These are phyloP conservation scores for Sebastes dallii DNA, from an alignment of 2,797 vertebrate species.

Conservation along the genomic window DNA sequence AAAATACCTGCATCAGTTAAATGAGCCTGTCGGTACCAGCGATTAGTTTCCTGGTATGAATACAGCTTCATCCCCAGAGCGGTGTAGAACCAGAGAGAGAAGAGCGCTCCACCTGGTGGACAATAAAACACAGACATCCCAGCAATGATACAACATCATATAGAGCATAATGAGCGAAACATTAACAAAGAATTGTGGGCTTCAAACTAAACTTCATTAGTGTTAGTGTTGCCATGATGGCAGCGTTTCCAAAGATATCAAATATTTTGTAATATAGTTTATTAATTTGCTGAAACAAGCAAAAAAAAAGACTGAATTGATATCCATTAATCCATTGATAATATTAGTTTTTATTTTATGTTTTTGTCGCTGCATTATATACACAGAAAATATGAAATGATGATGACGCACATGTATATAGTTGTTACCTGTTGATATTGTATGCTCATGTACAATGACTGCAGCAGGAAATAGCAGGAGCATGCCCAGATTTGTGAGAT, in stretches of 20 bases:
- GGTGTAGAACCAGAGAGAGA: constrained; percentile 52
- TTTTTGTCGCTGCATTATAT: background rate
- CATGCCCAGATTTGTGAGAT: constrained; percentile 55
- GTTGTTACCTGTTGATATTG: constrained; percentile 60
- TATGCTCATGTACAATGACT: constrained; percentile 38
- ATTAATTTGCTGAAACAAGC: background rate
- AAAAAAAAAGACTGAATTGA: background rate
- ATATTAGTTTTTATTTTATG: background rate
- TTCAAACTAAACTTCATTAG: background rate
- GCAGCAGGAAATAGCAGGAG: constrained; percentile 55
- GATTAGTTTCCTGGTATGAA: constrained; percentile 56
- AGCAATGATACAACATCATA: background rate
- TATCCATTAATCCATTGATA: background rate
- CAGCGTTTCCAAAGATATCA: background rate
- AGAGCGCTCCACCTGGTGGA: constrained; percentile 63
- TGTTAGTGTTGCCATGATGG: background rate
- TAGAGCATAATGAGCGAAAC: background rate
- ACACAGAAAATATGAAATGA: background rate
- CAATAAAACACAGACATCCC: background rate
- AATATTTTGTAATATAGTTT: background rate
- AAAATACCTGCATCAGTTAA: constrained; percentile 24
- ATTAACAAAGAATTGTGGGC: background rate
- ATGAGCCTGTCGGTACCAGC: constrained; percentile 50
- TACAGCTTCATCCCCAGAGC: constrained; percentile 60
- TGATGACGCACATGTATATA: background rate